Conservation (phyloP, 2,888 invertebrate genomes). For the Nomada goodeniana region DNA sequence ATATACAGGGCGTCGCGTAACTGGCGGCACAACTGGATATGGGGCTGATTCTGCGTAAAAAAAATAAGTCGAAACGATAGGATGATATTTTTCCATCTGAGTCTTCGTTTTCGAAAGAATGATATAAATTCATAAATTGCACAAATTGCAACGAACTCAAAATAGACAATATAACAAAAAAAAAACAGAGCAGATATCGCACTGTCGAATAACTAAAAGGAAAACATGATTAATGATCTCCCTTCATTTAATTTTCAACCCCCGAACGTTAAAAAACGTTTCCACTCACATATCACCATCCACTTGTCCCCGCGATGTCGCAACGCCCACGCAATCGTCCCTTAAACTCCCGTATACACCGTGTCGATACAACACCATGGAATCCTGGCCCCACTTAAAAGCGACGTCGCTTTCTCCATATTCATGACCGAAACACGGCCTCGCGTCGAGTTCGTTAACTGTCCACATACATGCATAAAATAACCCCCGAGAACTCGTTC, state of each 20-base stretch:
- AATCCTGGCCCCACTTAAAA: conserved; percentile 39
- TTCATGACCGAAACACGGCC: conserved; percentile 41
- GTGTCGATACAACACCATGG: conserved; percentile 23
- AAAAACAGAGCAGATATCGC: too few relatives aligned
- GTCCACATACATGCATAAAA: conserved; percentile 16
- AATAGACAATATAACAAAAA: too few relatives aligned
- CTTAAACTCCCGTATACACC: conserved; percentile 12
- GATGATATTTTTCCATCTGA: too few relatives aligned
- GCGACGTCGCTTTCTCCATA: conserved; percentile 47
- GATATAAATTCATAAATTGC: too few relatives aligned
- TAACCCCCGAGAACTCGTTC: conserved; percentile 9
- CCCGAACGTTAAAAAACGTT: not conserved
- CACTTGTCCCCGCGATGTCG: not conserved
- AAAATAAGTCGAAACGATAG: too few relatives aligned
- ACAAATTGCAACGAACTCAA: too few relatives aligned
- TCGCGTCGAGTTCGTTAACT: conserved; percentile 1
- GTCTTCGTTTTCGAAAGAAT: too few relatives aligned
- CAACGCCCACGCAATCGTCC: not conserved
- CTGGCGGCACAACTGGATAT: too few relatives aligned
- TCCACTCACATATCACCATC: not conserved
- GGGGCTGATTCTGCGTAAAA: too few relatives aligned
- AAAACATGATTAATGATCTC: not conserved
- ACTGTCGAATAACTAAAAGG: too few relatives aligned
- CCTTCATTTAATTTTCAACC: not conserved
- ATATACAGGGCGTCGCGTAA: too few relatives aligned